Base-by-base conservation (phyloP, 1,140 invertebrate genomes). In the Rhopalosiphum maidis region DNA sequence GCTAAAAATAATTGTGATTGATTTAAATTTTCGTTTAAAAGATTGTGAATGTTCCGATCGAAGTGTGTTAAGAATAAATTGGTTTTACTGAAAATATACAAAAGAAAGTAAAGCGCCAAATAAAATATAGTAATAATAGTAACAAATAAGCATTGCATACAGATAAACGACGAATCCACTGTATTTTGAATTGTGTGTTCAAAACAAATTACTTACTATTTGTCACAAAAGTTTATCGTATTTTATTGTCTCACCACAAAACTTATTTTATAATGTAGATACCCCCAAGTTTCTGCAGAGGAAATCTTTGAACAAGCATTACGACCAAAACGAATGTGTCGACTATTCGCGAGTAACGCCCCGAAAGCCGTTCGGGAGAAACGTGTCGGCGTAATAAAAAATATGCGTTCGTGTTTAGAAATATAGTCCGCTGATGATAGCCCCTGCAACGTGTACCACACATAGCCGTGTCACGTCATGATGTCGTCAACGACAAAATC, bases 221-320 rank as follows among this genome's bases (percentile, higher is more conserved):
- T 87, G 46, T 51, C 30, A 51, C 30, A 35, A 51, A 88, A 35
- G 46, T 51, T 51, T 51, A 21, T 51, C n/a, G 86, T 35, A 15
- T 88, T 51, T 88, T 51, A 88, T 88, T 51, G 86, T 88, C 86
- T 51, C 86, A 9, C 46, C 46, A 22, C 43, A 22, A 88, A 48
- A 88, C 46, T 88, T 88, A 35, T 35, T 88, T 51, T 51, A 48
- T 88, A 88, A 88, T 43, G 46, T 30, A 43, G 37, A 86, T 41
- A 43, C 25, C 4, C 9, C 1, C 25, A 86, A 37, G 37, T 86
- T 86, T 43, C 83, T 2, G 37, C 4, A 7, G 11, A 86, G 41
- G 37, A 86, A 43, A 86, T 43, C 41, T 86, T 86, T 86, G 25
- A 86, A 86, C 83, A 46, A 77, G 5, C 30, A 77, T 35, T n/a